Conservation (phyloP, 2,888 invertebrate genomes). For the Netelia virgata region DNA sequence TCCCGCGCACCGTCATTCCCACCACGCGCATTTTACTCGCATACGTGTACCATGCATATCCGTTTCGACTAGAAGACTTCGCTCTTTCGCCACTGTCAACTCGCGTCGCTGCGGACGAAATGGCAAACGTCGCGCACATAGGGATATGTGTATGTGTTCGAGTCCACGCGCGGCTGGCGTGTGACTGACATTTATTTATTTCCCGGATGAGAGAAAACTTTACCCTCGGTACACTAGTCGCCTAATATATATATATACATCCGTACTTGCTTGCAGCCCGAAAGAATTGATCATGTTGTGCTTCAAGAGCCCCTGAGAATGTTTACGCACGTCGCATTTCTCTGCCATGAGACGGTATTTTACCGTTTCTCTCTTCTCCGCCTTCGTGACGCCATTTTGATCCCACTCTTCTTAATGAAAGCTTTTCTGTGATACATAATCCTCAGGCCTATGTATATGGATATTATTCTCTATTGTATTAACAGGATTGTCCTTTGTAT, state of each 20-base stretch:
- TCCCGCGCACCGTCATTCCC: constrained; percentile 11
- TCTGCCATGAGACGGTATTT: constrained; percentile 39
- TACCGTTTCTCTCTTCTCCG: constrained; percentile 11
- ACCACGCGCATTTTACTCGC: not conserved
- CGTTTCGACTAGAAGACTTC: not conserved
- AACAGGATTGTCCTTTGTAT: constrained; percentile 33
- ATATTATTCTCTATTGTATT: constrained; percentile 40
- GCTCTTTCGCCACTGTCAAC: constrained; percentile 1
- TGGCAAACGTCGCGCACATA: constrained; percentile 8
- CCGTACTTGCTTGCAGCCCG: constrained; percentile 40
- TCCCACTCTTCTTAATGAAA: constrained; percentile 34
- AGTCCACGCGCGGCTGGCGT: constrained; percentile 20
- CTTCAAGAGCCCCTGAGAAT: constrained; percentile 19
- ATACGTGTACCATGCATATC: not conserved
- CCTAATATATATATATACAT: not conserved
- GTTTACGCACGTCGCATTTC: constrained; percentile 32
- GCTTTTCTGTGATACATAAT: constrained; percentile 20
- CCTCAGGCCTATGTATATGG: not conserved
- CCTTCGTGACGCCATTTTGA: constrained; percentile 36
- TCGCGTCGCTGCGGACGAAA: constrained; percentile 9
- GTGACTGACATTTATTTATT: constrained; percentile 57
- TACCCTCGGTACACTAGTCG: not conserved
- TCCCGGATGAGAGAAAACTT: constrained; percentile 41
- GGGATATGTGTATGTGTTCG: not conserved
- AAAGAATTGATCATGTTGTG: constrained; percentile 47